A percentile compares a stretch with the other conserved stretches of the same genome.
These are phyloP conservation scores for Argentina silus DNA, from an alignment of 2,797 vertebrate genomes.

Conservation along the genomic window DNA sequence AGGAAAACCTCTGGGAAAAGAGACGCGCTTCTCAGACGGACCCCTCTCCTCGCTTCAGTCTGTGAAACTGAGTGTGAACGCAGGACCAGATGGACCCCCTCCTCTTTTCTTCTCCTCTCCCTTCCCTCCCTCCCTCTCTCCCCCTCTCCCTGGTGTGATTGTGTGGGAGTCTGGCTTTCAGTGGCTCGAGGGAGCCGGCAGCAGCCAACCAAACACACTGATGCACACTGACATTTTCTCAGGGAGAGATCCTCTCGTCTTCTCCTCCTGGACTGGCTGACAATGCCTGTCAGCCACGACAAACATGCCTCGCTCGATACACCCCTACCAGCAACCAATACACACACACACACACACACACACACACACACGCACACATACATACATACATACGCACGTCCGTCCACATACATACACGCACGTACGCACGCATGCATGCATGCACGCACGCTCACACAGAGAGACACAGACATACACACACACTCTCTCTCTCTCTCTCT, in stretches of 20 bases:
- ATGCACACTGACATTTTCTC: conserved; percentile 78
- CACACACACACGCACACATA: not conserved
- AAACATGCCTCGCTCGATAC: conserved; percentile 32
- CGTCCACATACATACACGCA: conserved; percentile 2
- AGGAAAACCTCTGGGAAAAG: conserved; percentile 13
- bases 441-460: conserved; percentile 2
- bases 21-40: conserved; percentile 46
- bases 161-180: conserved; percentile 43
- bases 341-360: conserved; percentile 7
- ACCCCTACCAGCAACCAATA: conserved; percentile 59
- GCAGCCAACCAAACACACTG: conserved; percentile 68
- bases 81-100: conserved; percentile 71
- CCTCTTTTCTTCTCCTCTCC: conserved; percentile 58
- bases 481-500: not conserved
- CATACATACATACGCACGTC: not conserved
- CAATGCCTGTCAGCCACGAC: conserved; percentile 52
- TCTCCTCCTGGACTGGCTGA: conserved; percentile 39
- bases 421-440: not conserved
- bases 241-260: conserved; percentile 29
- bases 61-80: conserved; percentile 51
- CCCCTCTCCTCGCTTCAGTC: conserved; percentile 47
- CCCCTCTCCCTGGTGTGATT: conserved; percentile 38
- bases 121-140: conserved; percentile 51
- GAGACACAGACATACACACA: conserved; percentile 29
- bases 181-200: conserved; percentile 37